Percentiles rank a stretch among this genome's conserved stretches.
These are phyloP conservation scores for Hemibagrus wyckioides DNA, from an alignment of 2,113 vertebrate species.

Conservation along the genomic window DNA sequence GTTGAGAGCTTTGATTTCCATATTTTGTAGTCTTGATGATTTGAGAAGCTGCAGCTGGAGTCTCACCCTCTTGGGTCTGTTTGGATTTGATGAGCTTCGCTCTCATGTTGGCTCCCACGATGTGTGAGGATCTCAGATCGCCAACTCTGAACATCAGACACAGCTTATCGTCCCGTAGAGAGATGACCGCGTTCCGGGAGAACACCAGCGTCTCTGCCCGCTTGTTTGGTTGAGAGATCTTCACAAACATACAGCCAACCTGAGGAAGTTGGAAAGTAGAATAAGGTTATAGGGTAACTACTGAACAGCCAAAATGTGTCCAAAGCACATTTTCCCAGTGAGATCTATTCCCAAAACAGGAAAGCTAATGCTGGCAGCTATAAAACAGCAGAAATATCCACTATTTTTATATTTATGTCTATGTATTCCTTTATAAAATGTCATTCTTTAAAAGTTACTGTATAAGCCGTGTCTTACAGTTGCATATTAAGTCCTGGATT, in stretches of 20 bases:
- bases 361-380: background rate
- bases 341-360: background rate
- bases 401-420: background rate
- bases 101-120: conserved; percentile 81
- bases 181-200: conserved; percentile 78
- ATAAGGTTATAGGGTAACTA: background rate
- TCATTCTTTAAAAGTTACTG: background rate
- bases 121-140: conserved; percentile 78
- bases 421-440: background rate
- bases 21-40: background rate
- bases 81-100: conserved; percentile 82
- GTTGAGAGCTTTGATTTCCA: background rate
- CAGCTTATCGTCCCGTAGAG: conserved; percentile 74
- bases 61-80: conserved; percentile 78
- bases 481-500: background rate
- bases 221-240: conserved; percentile 82
- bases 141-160: conserved; percentile 81
- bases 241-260: conserved; percentile 83
- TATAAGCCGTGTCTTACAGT: background rate
- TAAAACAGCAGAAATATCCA: background rate
- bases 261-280: conserved; percentile 39
- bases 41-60: conserved; percentile 9
- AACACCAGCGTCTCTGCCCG: conserved; percentile 80
- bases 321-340: background rate
- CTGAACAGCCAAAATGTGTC: background rate